These are phyloP conservation scores for Saccostrea cuccullata DNA, from an alignment of 1,140 invertebrate genomes.

Conservation along the genomic window DNA sequence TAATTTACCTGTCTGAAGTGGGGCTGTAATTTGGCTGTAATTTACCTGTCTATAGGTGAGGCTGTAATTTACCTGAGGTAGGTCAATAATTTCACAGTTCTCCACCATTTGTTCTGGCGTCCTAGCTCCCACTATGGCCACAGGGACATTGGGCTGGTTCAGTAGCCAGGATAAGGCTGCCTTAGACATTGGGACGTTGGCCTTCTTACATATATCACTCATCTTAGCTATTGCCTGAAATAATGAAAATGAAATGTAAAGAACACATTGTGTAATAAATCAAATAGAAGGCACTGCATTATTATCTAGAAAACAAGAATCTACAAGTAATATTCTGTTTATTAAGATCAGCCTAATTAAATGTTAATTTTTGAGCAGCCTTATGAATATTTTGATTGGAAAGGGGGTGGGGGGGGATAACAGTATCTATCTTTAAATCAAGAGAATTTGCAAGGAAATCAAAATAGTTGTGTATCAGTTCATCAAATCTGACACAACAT, in stretches of 20 bases:
- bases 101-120: slow-evolving; percentile 73
- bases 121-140: slow-evolving; percentile 74
- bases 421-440: no score
- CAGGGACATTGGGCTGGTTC: slow-evolving; percentile 66
- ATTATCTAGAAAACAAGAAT: no score
- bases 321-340: no score
- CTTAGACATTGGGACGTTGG: slow-evolving; percentile 67
- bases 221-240: slow-evolving; percentile 70
- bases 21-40: background rate
- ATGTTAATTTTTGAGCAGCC: no score
- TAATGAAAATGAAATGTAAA: background rate
- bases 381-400: no score
- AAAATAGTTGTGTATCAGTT: no score
- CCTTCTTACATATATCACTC: slow-evolving; percentile 69
- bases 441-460: no score
- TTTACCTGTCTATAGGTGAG: slow-evolving; percentile 6
- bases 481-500: no score
- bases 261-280: no score
- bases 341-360: no score
- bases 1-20: background rate
- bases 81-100: slow-evolving; percentile 66
- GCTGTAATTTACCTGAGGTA: slow-evolving; percentile 70
- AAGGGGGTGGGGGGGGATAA: no score
- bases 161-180: slow-evolving; percentile 74
- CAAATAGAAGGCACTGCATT: no score